Evolutionary conservation across 2,888 invertebrate species (phyloP).

Genomic region (Lasiommata megera): DNA sequence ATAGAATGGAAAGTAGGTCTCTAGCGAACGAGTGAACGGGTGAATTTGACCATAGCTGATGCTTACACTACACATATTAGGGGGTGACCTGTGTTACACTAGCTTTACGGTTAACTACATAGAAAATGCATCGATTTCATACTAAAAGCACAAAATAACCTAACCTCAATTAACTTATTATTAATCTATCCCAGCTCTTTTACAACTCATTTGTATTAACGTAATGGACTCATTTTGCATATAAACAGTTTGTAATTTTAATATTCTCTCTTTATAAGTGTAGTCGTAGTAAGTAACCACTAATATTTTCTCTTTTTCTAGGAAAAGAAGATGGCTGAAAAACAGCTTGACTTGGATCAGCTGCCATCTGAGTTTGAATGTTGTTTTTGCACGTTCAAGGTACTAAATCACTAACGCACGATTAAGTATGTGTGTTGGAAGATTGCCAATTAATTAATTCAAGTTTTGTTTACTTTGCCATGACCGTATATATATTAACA

Average conservation of each 20-base stretch:
- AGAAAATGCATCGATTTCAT: too few species aligned
- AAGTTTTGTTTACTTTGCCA: constrained; percentile 23
- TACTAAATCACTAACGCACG: constrained; percentile 78
- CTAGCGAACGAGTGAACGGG: too few species aligned
- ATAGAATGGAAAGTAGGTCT: too few species aligned
- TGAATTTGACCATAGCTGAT: too few species aligned
- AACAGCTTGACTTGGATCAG: constrained; percentile 91
- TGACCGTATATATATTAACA: constrained; percentile 29
- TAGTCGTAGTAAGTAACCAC: constrained; percentile 38
- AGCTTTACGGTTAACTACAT: too few species aligned
- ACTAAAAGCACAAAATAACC: too few species aligned
- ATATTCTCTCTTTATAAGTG: neutral
- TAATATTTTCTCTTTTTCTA: constrained; percentile 77
- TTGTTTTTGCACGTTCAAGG: constrained; percentile 98
- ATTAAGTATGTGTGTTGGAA: constrained; percentile 18
- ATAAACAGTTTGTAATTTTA: neutral
- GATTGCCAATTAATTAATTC: constrained; percentile 15
- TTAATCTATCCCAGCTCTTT: too few species aligned
- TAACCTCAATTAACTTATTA: too few species aligned
- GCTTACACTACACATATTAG: too few species aligned
- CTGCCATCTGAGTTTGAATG: constrained; percentile 97
- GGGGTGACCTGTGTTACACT: too few species aligned
- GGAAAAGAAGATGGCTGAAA: constrained; percentile 87
- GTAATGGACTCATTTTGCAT: neutral
- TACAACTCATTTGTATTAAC: neutral